A percentile compares a stretch with the other conserved stretches of the same genome.
Conservation (phyloP, 2,888 invertebrate species). For the Limnephilus auricula region DNA sequence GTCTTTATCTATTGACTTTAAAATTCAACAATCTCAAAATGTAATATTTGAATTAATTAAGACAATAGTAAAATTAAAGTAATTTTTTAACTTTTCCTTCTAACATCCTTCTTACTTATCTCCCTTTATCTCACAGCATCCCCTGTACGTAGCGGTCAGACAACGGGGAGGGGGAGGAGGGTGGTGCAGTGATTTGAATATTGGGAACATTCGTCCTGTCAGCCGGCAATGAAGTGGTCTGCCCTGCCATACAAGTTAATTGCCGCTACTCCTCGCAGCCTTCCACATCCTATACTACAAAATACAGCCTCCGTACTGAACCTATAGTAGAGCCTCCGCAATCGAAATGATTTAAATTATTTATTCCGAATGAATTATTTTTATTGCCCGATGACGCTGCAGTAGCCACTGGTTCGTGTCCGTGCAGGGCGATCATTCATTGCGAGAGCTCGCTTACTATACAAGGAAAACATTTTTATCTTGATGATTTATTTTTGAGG, state of each 20-base stretch:
- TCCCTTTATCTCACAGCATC: conserved; percentile 28
- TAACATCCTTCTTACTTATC: conserved; percentile 26
- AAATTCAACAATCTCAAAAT: no score
- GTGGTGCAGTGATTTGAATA: conserved; percentile 57
- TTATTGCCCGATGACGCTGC: conserved; percentile 65
- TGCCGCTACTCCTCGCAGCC: conserved; percentile 57
- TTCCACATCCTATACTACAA: background rate
- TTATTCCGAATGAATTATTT: conserved; percentile 66
- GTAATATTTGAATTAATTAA: no score
- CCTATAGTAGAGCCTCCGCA: conserved; percentile 59
- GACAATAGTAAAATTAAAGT: background rate
- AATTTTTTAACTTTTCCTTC: background rate
- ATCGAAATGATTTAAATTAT: conserved; percentile 66
- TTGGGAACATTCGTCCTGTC: conserved; percentile 65
- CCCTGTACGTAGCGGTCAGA: background rate
- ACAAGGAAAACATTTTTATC: background rate
- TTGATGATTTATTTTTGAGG: no score
- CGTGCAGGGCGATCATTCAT: conserved; percentile 31
- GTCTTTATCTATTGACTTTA: no score
- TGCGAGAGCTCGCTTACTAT: background rate
- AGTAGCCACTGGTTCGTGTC: conserved; percentile 52
- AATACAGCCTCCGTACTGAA: conserved; percentile 49
- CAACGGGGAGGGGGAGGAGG: background rate
- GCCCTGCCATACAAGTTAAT: conserved; percentile 66
- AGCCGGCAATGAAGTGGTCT: conserved; percentile 66